phyloP scores from a whole-genome alignment of 2,113 vertebrate genomes.

The Apteryx mantelli region DNA sequence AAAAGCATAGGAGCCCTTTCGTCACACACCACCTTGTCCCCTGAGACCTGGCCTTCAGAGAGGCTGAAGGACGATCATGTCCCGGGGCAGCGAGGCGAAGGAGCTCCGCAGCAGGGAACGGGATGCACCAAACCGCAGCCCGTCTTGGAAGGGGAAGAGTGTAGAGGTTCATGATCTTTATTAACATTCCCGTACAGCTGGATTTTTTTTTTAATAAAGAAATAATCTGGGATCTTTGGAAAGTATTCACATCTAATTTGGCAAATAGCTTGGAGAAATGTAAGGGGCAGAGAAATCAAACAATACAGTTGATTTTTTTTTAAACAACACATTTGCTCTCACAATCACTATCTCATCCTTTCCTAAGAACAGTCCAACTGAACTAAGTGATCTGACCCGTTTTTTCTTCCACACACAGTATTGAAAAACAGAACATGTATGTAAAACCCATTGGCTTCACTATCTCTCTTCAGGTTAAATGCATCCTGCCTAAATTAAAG shows the following conservation, averaged over 20 bases:
- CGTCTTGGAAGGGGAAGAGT: not conserved
- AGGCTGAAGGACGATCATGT: not conserved
- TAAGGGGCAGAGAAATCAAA: not conserved
- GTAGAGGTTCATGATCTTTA: not conserved
- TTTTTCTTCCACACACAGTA: not conserved
- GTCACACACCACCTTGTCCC: not conserved
- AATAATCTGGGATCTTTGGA: not conserved
- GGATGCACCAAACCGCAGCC: not conserved
- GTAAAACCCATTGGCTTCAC: fast-evolving
- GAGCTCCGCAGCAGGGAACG: no score
- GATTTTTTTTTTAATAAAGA: not conserved
- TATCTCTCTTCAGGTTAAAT: not conserved
- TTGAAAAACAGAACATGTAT: fast-evolving
- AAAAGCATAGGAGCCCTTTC: not conserved
- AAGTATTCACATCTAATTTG: not conserved
- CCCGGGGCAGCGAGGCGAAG: not conserved
- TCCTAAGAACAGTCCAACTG: not conserved
- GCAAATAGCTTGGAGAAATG: not conserved
- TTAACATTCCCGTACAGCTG: no score
- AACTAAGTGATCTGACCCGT: not conserved
- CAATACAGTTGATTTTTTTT: not conserved
- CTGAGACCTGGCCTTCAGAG: fast-evolving
- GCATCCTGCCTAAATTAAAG: not conserved
- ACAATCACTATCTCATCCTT: not conserved
- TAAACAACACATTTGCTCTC: not conserved